Evolutionary conservation across 2,113 vertebrate species (phyloP).

Genomic region (Xiphorhynchus elegans): DNA sequence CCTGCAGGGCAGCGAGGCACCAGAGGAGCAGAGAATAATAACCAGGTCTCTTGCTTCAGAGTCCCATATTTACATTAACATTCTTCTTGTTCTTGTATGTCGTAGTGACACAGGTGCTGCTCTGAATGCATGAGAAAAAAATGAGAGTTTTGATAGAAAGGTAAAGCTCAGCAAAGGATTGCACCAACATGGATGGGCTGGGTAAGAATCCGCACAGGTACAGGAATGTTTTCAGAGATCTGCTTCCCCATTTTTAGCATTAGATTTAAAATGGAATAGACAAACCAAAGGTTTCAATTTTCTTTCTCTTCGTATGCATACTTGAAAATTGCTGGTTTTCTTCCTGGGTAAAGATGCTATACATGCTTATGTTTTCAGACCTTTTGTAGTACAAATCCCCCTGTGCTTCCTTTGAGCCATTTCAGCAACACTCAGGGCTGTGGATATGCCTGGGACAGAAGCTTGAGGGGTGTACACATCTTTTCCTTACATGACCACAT

Average conservation of each 20-base stretch:
- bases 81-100: neutral
- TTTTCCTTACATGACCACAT: neutral
- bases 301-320: neutral
- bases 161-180: neutral
- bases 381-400: neutral
- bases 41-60: neutral
- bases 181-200: neutral
- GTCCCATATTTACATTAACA: neutral
- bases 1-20: neutral
- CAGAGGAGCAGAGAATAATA: neutral
- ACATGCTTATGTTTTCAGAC: neutral
- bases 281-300: neutral
- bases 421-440: accelerated
- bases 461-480: neutral
- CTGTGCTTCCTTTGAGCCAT: neutral
- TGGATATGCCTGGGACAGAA: neutral
- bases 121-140: neutral
- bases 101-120: neutral
- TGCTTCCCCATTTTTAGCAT: neutral
- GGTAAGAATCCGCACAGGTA: neutral
- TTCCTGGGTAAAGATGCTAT: neutral
- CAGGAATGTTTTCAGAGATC: neutral
- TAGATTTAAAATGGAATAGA: neutral
- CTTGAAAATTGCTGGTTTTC: neutral
- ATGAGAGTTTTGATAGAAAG: neutral